Evolutionary conservation across 2,113 vertebrate genomes (phyloP).

Genomic region (Octodon degus): DNA sequence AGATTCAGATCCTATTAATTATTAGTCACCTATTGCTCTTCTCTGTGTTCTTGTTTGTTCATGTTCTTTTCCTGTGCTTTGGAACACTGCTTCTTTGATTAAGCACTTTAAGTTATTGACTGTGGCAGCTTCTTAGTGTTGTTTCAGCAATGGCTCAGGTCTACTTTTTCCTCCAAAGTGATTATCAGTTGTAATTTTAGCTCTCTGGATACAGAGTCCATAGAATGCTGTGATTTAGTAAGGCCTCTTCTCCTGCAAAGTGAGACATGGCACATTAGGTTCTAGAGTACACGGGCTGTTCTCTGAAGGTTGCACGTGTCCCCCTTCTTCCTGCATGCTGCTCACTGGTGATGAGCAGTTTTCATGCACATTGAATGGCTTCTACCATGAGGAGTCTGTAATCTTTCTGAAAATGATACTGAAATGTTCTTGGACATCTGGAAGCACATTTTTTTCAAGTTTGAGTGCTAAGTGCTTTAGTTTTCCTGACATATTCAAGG

Average conservation of each 20-base stretch:
- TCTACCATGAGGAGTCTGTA: neutral
- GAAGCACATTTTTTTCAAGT: neutral
- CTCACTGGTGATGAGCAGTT: neutral
- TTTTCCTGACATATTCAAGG: neutral
- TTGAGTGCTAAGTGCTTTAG: neutral
- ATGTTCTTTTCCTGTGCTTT: constrained; percentile 23
- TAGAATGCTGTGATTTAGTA: neutral
- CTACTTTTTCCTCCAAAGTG: neutral
- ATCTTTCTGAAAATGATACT: neutral
- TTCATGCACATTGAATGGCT: neutral
- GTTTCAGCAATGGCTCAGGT: neutral
- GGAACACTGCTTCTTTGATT: constrained; percentile 22
- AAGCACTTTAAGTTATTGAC: constrained; percentile 6
- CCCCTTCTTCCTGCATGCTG: neutral
- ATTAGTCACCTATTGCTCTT: neutral
- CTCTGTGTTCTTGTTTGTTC: neutral
- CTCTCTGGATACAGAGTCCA: neutral
- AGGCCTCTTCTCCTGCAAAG: neutral
- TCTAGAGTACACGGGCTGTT: neutral
- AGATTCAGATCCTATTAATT: neutral
- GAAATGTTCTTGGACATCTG: neutral
- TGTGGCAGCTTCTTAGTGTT: neutral
- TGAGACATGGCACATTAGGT: neutral
- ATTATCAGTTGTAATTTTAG: neutral
- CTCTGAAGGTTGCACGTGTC: neutral